phyloP scores from a whole-genome alignment of 1,140 invertebrate genomes.

The Tetramorium parvispinum region DNA sequence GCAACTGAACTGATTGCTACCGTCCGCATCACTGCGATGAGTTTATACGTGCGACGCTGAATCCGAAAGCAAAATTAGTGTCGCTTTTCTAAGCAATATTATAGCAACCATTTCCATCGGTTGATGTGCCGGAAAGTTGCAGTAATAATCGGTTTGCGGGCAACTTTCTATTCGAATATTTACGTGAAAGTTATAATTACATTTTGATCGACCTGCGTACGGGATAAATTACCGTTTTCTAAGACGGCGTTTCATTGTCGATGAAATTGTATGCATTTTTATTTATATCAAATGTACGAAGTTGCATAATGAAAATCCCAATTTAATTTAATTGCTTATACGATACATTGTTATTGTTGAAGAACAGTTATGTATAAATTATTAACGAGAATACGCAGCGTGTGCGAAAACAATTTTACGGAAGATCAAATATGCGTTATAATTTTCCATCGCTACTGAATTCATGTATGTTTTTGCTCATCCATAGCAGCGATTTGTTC shows the following conservation, averaged over 20 bases:
- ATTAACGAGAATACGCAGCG: background rate
- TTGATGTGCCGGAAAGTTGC: background rate
- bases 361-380: background rate
- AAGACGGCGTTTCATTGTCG: background rate
- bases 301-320: background rate
- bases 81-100: constrained; percentile 9
- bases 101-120: background rate
- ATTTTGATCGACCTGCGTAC: background rate
- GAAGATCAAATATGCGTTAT: background rate
- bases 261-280: background rate
- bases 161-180: constrained; percentile 24
- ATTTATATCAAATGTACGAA: background rate
- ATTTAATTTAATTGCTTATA: background rate
- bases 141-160: background rate
- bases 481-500: background rate
- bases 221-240: background rate
- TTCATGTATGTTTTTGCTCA: background rate
- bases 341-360: background rate
- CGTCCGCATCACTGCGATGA: background rate
- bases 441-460: background rate
- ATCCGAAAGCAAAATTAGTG: constrained; percentile 11
- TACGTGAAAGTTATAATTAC: constrained; percentile 6
- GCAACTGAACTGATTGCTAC: constrained; percentile 32
- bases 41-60: background rate
- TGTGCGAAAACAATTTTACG: background rate